Conservation (phyloP, 2,888 invertebrate species). For the Xestia sexstrigata region DNA sequence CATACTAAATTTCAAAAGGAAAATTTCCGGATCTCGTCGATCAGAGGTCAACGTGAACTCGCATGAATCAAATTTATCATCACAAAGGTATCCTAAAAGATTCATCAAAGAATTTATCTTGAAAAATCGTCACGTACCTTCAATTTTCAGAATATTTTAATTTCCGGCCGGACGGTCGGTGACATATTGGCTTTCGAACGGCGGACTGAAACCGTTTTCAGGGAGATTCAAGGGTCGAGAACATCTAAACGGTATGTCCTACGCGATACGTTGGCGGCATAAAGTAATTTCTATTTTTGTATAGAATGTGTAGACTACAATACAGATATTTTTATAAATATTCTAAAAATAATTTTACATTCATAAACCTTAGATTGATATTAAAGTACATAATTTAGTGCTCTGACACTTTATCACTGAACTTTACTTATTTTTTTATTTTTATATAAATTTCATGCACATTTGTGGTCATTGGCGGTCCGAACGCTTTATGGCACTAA, state of each 20-base stretch:
- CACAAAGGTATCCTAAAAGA: conserved; percentile 55
- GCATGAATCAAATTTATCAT: conserved; percentile 57
- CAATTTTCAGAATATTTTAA: conserved; percentile 72
- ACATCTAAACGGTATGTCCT: conserved; percentile 29
- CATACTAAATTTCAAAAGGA: conserved; percentile 17
- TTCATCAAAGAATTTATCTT: conserved; percentile 58
- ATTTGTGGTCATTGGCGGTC: too few species aligned
- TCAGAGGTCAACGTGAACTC: conserved; percentile 43
- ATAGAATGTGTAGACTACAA: background rate
- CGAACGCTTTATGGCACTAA: background rate
- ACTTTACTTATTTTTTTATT: background rate
- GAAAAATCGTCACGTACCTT: conserved; percentile 63
- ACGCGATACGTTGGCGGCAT: background rate
- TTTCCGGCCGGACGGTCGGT: conserved; percentile 68
- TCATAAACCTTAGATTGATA: background rate
- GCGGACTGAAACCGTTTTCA: conserved; percentile 38
- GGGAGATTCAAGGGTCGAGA: conserved; percentile 11
- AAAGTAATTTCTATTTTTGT: background rate
- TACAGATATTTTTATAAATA: background rate
- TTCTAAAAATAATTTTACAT: background rate
- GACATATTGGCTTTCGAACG: conserved; percentile 65
- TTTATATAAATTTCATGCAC: background rate
- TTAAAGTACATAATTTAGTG: background rate
- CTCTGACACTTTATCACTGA: background rate
- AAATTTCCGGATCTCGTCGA: conserved; percentile 52